Base-by-base conservation (phyloP, 2,888 invertebrate species). In the Drosophila anceps region DNA sequence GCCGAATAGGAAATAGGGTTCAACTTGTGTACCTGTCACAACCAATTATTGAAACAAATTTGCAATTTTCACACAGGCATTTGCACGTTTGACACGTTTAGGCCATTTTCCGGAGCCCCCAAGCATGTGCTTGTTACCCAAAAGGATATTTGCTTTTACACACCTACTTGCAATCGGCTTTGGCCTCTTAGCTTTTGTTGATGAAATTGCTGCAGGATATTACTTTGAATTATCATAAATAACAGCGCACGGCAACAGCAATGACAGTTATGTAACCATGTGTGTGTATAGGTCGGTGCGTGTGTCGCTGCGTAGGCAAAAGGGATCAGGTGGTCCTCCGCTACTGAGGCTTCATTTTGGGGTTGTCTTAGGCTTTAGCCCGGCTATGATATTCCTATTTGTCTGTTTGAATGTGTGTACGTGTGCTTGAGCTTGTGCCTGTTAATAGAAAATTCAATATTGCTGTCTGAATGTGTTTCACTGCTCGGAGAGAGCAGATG, bases 171-270 rank as follows among this genome's bases (percentile, higher is more conserved):
- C 50, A 33, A 64, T 66, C 29, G 35, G n/a, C 33, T 48, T 57
- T 44, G 53, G 76, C 66, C 63, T 59, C 57, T 69, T 58, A 27
- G 78, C 72, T 73, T 88, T 81, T 88, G 81, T 83, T 88, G 88
- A 88, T 86, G 79, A 84, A 84, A 84, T 86, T 84, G 86, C 84
- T 86, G 79, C 70, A 76, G 84, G 84, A 84, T 88, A 84, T 84
- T 88, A 84, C 88, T 84, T 84, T 84, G 88, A 84, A 84, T 84
- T 84, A 84, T 84, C 84, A 84, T 84, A 84, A 84, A 84, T 84
- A 84, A 81, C 84, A 48, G 79, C 69, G 84, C 64, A 82, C 57
- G 73, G 73, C 75, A 71, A 65, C 69, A 76, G 61, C 69, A 75
- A 64, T 48, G 61, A 29, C 64, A 63, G 24, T 62, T 66, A 67